Conservation (phyloP, 2,797 vertebrate species). For the Scyliorhinus canicula region DNA sequence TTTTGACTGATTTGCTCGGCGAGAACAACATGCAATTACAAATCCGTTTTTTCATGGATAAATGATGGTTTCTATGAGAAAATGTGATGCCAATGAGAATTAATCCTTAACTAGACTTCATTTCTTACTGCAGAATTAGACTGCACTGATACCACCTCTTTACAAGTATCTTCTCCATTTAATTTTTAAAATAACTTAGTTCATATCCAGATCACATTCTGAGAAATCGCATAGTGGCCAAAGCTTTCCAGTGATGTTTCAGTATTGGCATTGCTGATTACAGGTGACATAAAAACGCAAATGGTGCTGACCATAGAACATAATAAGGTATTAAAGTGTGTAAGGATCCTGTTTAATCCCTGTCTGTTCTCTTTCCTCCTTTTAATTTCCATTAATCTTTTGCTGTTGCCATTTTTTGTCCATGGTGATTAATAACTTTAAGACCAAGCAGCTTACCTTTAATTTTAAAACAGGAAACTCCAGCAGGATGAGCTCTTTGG, state of each 20-base stretch:
- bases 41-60: neutral
- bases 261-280: neutral
- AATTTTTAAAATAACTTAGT: no score
- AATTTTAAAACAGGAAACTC: no score
- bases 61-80: neutral
- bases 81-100: no score
- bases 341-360: no score
- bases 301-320: neutral
- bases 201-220: neutral
- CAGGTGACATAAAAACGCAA: neutral
- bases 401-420: no score
- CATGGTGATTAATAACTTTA: no score
- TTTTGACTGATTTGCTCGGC: no score
- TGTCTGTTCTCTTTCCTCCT: no score
- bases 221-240: neutral
- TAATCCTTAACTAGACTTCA: neutral
- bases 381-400: no score
- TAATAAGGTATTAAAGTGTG: neutral
- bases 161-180: neutral
- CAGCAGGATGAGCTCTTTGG: no score
- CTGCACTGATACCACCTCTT: neutral
- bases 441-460: no score
- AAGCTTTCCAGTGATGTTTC: neutral
- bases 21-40: neutral
- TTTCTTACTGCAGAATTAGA: neutral